Evolutionary conservation across 1,140 invertebrate species (phyloP), one percentile per base, ranked within the genome.

Genomic region (Drosophila jambulina): DNA sequence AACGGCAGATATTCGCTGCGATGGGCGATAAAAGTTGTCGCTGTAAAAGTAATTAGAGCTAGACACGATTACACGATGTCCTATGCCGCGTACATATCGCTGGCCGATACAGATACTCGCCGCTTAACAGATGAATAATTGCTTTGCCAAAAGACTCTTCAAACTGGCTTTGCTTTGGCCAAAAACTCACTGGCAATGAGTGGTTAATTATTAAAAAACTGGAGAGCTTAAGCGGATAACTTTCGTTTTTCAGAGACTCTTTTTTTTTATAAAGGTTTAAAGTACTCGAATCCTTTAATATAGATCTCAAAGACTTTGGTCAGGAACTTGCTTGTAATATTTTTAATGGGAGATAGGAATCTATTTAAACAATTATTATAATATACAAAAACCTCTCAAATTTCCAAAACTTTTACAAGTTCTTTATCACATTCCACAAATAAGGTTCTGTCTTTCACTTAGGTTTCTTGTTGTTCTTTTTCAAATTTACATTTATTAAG

Each of bases 1-100:
- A 78, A 69, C 57, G 45, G 54, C 54, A 60, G 57, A 77, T 69
- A 69, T 77, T 71, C 69, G 43, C 69, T 49, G 74, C 75, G 75
- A 78, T 59, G 64, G 57, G 57, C 75, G 75, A 77, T 78, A 69
- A 78, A 77, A 78, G 71, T 75, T 75, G 71, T 75, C 27, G 71
- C 71, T 75, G 71, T 75, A 63, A 75, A 75, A 75, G 71, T 75
- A 75, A 75, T 75, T 75, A 75, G 70, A 75, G 58, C 71, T 75
- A 75, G 70, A 56, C 71, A 62, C 70, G 71, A 75, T 75, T 75
- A 63, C 70, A 63, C 71, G 32, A 63, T 70, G 67, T 70, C 34
- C 62, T 42, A 45, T 45, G 23, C 32, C 19, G 27, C 29, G 49
- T 34, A 21, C 19, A 21, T 5, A 53, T 53, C 29, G 7, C 29